Percentiles rank a stretch among this genome's conserved stretches.
Conservation (phyloP, 2,888 invertebrate species). For the Phragmatobia fuliginosa region DNA sequence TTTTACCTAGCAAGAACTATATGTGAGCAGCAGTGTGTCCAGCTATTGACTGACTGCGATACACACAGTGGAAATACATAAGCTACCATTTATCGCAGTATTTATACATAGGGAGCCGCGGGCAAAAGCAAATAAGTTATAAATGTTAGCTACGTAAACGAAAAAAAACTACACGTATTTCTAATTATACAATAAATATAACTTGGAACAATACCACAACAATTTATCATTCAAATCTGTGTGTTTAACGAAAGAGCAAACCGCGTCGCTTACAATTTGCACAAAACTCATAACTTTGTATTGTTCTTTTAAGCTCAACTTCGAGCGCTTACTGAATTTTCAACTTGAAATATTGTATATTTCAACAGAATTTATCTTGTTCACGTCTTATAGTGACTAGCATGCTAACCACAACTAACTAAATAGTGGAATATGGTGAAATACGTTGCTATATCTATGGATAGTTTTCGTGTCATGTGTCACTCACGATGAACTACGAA, state of each 20-base stretch:
- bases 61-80: too few species aligned
- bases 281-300: neutral
- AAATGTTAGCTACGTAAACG: too few species aligned
- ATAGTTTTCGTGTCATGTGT: too few species aligned
- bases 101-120: too few species aligned
- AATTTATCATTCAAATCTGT: neutral
- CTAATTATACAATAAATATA: neutral
- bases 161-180: too few species aligned
- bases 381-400: neutral
- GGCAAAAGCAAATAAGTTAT: too few species aligned
- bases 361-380: neutral
- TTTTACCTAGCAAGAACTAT: too few species aligned
- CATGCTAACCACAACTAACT: neutral
- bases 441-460: too few species aligned
- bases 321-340: neutral
- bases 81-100: too few species aligned
- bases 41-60: too few species aligned
- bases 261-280: slow-evolving; percentile 4
- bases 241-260: slow-evolving; percentile 3
- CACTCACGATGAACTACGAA: too few species aligned
- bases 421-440: neutral
- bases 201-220: neutral
- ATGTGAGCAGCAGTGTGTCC: too few species aligned
- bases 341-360: neutral
- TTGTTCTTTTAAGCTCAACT: neutral